These are phyloP conservation scores for Sthenelais limicola DNA, from an alignment of 2,888 invertebrate species.

Conservation along the genomic window DNA sequence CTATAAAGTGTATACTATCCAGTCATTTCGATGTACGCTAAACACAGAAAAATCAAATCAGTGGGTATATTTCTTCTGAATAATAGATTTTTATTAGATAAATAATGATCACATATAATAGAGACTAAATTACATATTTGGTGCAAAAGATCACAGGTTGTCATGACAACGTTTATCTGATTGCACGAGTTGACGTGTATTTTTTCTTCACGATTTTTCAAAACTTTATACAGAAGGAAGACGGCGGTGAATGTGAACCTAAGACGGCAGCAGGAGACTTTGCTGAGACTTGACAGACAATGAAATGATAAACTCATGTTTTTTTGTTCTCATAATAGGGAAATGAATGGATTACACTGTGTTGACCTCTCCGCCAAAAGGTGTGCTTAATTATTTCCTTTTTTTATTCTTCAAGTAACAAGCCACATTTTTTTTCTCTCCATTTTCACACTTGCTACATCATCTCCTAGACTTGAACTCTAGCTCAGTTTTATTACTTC, in stretches of 20 bases:
- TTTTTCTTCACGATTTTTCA: constrained; percentile 29
- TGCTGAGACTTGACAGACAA: too few relatives aligned
- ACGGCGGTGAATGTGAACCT: constrained; percentile 31
- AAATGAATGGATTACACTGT: too few relatives aligned
- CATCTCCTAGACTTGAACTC: too few relatives aligned
- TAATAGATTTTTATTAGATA: constrained; percentile 62
- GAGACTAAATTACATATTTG: constrained; percentile 64
- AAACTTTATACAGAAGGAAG: constrained; percentile 32
- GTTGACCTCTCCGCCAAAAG: too few relatives aligned
- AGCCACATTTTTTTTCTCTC: not conserved
- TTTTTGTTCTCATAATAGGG: too few relatives aligned
- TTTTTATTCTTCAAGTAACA: not conserved
- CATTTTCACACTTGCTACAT: constrained; percentile 27
- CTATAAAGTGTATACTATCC: too few relatives aligned
- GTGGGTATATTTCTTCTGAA: constrained; percentile 20
- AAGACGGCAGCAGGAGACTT: constrained; percentile 37
- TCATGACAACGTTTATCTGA: constrained; percentile 52
- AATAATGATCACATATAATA: constrained; percentile 66
- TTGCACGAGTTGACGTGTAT: constrained; percentile 51
- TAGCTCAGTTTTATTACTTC: too few relatives aligned
- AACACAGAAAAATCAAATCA: too few relatives aligned
- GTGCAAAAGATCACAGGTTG: constrained; percentile 52
- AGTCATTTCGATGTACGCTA: too few relatives aligned
- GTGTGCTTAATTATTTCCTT: not conserved
- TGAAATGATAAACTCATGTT: too few relatives aligned